Percentiles rank a stretch among this genome's conserved stretches.
Evolutionary conservation across 2,113 vertebrate species (phyloP).

Genomic region (Poicephalus gulielmi): DNA sequence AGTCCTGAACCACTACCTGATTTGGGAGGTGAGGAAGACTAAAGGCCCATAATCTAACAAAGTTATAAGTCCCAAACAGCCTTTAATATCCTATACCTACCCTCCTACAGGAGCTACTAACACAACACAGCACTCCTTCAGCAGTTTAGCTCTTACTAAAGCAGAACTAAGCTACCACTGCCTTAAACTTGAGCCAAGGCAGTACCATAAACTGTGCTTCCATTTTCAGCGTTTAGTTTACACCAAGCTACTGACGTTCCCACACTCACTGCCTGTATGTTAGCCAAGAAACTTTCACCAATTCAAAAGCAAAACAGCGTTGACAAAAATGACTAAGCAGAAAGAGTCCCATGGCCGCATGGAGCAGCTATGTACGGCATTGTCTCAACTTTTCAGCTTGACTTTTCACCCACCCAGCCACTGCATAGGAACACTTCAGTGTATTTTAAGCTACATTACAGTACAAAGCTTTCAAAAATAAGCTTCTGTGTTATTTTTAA

Average conservation of each 20-base stretch:
- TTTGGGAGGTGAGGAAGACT: neutral
- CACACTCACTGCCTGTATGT: constrained; percentile 2
- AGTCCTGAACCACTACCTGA: constrained; percentile 5
- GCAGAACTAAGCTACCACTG: neutral
- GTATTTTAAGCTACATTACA: neutral
- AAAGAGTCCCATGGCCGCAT: constrained; percentile 32
- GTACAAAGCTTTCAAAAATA: neutral
- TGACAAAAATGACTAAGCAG: constrained; percentile 70
- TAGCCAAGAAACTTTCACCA: constrained; percentile 22
- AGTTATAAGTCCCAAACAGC: neutral
- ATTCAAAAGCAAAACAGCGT: neutral
- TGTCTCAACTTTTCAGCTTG: constrained; percentile 26
- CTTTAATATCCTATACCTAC: neutral
- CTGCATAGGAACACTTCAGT: neutral
- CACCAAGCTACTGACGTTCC: neutral
- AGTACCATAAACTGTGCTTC: neutral
- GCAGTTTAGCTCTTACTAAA: neutral
- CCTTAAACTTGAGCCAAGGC: neutral
- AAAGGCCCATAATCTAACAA: neutral
- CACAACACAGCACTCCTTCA: neutral
- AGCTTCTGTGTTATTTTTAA: neutral
- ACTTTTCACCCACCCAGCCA: neutral
- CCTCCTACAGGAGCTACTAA: neutral
- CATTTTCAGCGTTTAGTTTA: neutral
- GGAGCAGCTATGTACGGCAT: constrained; percentile 36